phyloP scores from a whole-genome alignment of 1,140 invertebrate species.

The Gonatopus flavifemur region DNA sequence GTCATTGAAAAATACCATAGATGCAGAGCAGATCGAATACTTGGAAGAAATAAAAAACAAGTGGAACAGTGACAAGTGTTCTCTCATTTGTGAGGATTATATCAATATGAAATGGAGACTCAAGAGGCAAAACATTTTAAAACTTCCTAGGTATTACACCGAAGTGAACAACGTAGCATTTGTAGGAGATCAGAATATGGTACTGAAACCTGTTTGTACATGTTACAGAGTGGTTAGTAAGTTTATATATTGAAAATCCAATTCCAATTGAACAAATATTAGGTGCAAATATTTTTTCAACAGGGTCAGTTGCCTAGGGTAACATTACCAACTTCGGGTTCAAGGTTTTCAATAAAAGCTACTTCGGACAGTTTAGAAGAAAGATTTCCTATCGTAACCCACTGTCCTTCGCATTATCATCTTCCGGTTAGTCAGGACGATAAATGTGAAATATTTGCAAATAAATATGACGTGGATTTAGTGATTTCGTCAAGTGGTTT shows the following conservation, averaged over 20 bases:
- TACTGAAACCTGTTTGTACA: slow-evolving; percentile 14
- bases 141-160: slow-evolving; percentile 34
- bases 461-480: slow-evolving; percentile 43
- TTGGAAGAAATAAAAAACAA: slow-evolving; percentile 25
- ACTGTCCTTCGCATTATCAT: slow-evolving; percentile 9
- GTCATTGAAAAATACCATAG: slow-evolving; percentile 24
- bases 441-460: slow-evolving; percentile 46
- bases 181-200: slow-evolving; percentile 21
- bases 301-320: slow-evolving; percentile 24
- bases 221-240: slow-evolving; percentile 25
- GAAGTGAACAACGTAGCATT: slow-evolving; percentile 32
- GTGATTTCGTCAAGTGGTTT: slow-evolving; percentile 57
- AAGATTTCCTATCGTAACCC: slow-evolving; percentile 10
- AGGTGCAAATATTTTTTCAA: slow-evolving; percentile 8
- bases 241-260: background rate
- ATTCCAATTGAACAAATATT: background rate
- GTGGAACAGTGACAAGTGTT: slow-evolving; percentile 16
- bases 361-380: slow-evolving; percentile 2
- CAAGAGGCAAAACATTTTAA: slow-evolving; percentile 19
- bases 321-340: slow-evolving; percentile 15
- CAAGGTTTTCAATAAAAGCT: background rate
- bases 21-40: slow-evolving; percentile 33
- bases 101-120: slow-evolving; percentile 27
- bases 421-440: slow-evolving; percentile 47
- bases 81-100: slow-evolving; percentile 21